These are phyloP conservation scores for Saguinus midas DNA, from an alignment of 2,113 vertebrate genomes.

Conservation along the genomic window DNA sequence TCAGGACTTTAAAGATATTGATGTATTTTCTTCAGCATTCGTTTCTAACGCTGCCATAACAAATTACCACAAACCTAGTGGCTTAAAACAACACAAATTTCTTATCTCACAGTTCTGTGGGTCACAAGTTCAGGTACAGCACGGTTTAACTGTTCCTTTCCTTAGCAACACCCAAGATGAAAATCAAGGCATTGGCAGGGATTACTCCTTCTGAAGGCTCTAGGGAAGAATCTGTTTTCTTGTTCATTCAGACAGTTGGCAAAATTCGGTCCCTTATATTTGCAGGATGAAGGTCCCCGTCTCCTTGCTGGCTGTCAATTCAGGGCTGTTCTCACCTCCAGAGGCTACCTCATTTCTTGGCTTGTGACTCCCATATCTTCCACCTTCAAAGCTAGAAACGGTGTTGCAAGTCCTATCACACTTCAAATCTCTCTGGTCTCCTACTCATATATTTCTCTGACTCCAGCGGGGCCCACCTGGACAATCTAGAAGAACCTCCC, in stretches of 20 bases:
- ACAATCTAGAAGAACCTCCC: neutral
- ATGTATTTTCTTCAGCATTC: neutral
- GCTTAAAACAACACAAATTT: constrained; percentile 12
- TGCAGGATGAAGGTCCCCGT: neutral
- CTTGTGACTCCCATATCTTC: neutral
- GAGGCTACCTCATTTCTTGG: neutral
- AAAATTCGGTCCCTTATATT: neutral
- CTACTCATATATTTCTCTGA: neutral
- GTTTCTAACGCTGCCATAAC: neutral
- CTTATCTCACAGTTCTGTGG: neutral
- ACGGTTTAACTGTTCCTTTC: neutral
- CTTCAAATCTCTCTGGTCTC: neutral
- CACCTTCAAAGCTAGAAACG: neutral
- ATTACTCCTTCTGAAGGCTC: neutral
- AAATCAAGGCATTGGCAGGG: neutral
- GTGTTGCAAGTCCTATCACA: neutral
- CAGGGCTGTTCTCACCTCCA: neutral
- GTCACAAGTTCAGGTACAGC: neutral
- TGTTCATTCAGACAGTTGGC: neutral
- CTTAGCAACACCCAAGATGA: neutral
- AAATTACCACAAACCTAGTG: neutral
- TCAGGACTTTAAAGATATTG: constrained; percentile 15
- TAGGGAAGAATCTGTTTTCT: neutral
- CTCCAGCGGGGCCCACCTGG: neutral
- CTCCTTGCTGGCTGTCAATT: neutral